Conservation (phyloP, 2,113 vertebrate genomes). For the Salvelinus sp. region DNA sequence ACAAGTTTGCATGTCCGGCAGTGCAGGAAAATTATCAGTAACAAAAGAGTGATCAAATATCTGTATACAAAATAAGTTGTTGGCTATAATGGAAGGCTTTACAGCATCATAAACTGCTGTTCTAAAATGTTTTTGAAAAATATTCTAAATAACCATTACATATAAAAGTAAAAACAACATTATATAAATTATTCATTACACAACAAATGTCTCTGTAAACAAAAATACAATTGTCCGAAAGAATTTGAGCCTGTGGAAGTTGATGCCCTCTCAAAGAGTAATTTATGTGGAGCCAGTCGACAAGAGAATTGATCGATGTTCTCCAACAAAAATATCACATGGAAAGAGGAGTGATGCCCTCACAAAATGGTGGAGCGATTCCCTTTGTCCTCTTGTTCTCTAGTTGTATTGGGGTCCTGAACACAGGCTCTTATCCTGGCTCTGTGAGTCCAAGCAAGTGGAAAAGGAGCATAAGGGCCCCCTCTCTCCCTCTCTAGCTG, state of each 20-base stretch:
- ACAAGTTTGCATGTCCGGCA: too few relatives aligned
- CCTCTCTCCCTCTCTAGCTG: slow-evolving; percentile 68
- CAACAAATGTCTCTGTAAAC: slow-evolving; percentile 74
- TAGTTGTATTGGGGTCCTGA: slow-evolving; percentile 15
- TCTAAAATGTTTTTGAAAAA: slow-evolving; percentile 19
- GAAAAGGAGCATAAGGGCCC: neutral
- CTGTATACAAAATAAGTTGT: slow-evolving; percentile 20
- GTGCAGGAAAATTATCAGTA: too few relatives aligned
- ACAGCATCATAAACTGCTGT: slow-evolving; percentile 24
- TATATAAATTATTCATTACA: slow-evolving; percentile 67
- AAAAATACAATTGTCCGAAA: slow-evolving; percentile 46
- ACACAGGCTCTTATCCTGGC: slow-evolving; percentile 28
- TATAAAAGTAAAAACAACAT: slow-evolving; percentile 9
- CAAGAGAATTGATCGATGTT: slow-evolving; percentile 25
- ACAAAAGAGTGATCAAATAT: too few relatives aligned
- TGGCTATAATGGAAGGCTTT: slow-evolving; percentile 22
- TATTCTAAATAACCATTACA: neutral
- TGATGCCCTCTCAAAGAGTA: too few relatives aligned
- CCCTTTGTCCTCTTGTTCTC: slow-evolving; percentile 32
- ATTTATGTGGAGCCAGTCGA: slow-evolving; percentile 39
- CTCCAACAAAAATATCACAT: slow-evolving; percentile 3
- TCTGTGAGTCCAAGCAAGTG: slow-evolving; percentile 12
- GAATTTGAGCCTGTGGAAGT: neutral
- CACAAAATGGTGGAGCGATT: slow-evolving; percentile 17
- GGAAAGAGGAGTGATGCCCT: slow-evolving; percentile 20